A percentile compares a stretch with the other conserved stretches of the same genome.
Conservation (phyloP, 2,113 vertebrate species). For the Accipiter virgatus region DNA sequence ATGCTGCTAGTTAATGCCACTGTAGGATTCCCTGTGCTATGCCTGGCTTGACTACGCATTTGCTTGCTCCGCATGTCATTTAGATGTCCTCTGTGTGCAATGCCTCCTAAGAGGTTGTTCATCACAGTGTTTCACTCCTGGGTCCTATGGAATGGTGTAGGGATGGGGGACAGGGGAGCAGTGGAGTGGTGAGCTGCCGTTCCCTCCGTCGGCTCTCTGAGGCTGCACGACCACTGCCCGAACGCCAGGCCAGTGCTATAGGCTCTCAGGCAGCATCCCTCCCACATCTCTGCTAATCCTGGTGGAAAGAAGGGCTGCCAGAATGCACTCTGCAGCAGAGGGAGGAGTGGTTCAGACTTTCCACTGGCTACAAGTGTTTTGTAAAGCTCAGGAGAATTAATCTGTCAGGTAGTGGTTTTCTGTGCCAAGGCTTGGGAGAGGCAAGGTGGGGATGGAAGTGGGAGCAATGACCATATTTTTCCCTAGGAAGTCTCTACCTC, state of each 20-base stretch:
- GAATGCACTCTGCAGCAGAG: neutral
- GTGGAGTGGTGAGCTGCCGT: neutral
- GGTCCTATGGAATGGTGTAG: rapidly evolving
- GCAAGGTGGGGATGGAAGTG: neutral
- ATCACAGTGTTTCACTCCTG: neutral
- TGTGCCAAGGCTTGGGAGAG: conserved; percentile 1
- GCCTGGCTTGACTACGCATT: neutral
- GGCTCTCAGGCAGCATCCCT: neutral
- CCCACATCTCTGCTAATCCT: neutral
- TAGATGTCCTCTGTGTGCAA: neutral
- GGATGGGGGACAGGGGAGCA: neutral
- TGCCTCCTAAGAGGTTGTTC: neutral
- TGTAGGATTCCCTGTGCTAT: neutral
- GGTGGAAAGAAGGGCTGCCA: neutral
- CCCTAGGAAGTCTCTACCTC: neutral
- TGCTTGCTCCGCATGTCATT: neutral
- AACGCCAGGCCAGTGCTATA: neutral
- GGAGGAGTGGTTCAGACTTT: neutral
- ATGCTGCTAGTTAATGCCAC: neutral
- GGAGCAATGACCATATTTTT: conserved; percentile 3
- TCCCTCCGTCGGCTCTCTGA: neutral
- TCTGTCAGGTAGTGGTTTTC: neutral
- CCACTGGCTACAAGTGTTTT: neutral
- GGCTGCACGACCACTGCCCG: neutral
- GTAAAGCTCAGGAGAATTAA: neutral